A percentile compares a stretch with the other conserved stretches of the same genome.
Evolutionary conservation across 2,797 vertebrate species (phyloP).

Genomic region (Peromyscus nudipes): DNA sequence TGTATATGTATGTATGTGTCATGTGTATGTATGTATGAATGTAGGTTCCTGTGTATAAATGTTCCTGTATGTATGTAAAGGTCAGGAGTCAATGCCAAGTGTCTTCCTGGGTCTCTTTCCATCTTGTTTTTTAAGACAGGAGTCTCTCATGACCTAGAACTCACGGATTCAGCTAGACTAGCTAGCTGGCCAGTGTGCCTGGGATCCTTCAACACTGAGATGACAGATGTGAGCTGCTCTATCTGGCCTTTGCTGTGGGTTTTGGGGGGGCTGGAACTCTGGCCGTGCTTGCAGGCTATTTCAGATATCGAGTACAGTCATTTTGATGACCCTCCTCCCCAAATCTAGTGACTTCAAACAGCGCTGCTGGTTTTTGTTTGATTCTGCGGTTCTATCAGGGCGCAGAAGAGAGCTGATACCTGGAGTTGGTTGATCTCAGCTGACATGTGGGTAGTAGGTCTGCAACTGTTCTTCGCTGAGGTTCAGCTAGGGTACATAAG

Average conservation of each 20-base stretch:
- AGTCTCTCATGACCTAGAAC: neutral
- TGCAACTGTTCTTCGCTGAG: neutral
- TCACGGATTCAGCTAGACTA: neutral
- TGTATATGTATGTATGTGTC: too few species aligned
- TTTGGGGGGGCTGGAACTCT: neutral
- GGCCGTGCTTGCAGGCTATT: neutral
- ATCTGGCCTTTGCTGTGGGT: neutral
- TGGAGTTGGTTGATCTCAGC: neutral
- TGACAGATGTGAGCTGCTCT: neutral
- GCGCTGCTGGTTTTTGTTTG: neutral
- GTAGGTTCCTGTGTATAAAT: neutral
- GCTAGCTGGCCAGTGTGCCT: neutral
- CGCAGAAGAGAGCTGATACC: neutral
- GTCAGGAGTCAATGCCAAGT: neutral
- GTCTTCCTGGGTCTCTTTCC: neutral
- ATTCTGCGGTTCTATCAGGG: neutral
- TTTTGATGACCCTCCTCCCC: neutral
- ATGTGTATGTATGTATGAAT: neutral
- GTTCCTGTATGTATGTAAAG: neutral
- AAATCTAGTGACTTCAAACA: constrained; percentile 13
- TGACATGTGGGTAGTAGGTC: neutral
- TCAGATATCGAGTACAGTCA: neutral
- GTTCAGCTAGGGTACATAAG: neutral
- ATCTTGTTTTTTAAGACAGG: neutral
- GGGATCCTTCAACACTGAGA: neutral